These are phyloP conservation scores for Penaeus chinensis DNA, from an alignment of 1,140 invertebrate species.

Conservation along the genomic window DNA sequence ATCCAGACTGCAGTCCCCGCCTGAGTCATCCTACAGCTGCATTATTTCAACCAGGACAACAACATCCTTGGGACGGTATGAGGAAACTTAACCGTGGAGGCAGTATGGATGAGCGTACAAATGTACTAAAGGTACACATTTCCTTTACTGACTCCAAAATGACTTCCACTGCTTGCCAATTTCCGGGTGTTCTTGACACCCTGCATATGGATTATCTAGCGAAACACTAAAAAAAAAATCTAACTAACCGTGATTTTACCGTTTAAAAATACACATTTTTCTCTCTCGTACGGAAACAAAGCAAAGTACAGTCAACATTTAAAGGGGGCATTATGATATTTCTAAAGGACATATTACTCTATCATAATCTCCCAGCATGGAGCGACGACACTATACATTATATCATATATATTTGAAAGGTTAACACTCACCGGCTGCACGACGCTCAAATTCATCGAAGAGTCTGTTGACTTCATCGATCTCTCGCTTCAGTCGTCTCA, in stretches of 20 bases:
- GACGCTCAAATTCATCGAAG: constrained; percentile 92
- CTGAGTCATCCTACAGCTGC: constrained; percentile 1
- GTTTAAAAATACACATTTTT: too few species aligned
- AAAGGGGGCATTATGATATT: too few species aligned
- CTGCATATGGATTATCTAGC: too few species aligned
- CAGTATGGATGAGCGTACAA: too few species aligned
- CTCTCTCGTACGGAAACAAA: too few species aligned
- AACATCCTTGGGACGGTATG: background rate
- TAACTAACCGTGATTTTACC: too few species aligned
- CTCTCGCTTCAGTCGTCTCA: constrained; percentile 86
- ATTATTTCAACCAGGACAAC: background rate
- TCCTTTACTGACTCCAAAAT: background rate
- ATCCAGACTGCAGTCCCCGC: constrained; percentile 29
- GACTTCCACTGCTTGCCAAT: too few species aligned
- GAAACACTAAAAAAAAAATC: too few species aligned
- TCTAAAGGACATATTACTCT: constrained; percentile 73
- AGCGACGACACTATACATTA: constrained; percentile 59
- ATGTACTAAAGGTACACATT: too few species aligned
- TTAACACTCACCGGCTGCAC: constrained; percentile 71
- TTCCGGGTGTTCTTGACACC: too few species aligned
- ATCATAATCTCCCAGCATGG: constrained; percentile 64
- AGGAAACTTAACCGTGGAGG: too few species aligned
- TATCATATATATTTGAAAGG: constrained; percentile 64
- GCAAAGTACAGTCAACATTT: too few species aligned
- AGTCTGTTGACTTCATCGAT: constrained; percentile 95